Conservation (phyloP, 2,797 vertebrate genomes). For the Emys orbicularis region DNA sequence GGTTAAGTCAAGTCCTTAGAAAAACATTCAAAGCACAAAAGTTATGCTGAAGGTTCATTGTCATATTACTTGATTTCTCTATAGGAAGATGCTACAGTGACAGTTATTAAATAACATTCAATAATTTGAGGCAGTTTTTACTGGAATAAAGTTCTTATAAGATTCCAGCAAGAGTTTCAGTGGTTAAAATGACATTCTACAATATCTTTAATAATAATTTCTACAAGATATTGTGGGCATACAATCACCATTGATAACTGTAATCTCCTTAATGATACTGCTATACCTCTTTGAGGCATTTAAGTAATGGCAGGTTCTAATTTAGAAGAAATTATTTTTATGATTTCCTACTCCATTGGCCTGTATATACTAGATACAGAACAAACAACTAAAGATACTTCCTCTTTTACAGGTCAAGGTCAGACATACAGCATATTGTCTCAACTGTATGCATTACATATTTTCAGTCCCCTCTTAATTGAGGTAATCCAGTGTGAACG, state of each 20-base stretch:
- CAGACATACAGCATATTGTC: not conserved
- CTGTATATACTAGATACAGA: not conserved
- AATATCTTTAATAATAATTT: not conserved
- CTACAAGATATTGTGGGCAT: not conserved
- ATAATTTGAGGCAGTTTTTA: too few relatives aligned
- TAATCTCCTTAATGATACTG: not conserved
- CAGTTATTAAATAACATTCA: too few relatives aligned
- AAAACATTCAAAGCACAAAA: not conserved
- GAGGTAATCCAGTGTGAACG: not conserved
- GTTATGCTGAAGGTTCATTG: not conserved
- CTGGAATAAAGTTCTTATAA: not conserved
- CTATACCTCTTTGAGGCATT: not conserved
- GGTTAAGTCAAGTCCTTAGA: not conserved
- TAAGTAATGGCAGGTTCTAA: not conserved
- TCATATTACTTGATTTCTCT: not conserved
- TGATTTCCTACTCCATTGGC: not conserved
- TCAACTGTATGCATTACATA: not conserved
- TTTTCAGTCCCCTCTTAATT: conserved; percentile 31
- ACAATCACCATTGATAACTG: not conserved
- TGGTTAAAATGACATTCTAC: not conserved
- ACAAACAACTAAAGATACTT: conserved; percentile 1
- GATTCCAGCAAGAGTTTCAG: not conserved
- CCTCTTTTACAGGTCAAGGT: not conserved
- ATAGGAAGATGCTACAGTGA: not conserved
- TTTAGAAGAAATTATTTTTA: not conserved